A percentile compares a stretch with the other conserved stretches of the same genome.
phyloP scores from a whole-genome alignment of 1,140 invertebrate species.

The Mycetomoellerius zeteki region DNA sequence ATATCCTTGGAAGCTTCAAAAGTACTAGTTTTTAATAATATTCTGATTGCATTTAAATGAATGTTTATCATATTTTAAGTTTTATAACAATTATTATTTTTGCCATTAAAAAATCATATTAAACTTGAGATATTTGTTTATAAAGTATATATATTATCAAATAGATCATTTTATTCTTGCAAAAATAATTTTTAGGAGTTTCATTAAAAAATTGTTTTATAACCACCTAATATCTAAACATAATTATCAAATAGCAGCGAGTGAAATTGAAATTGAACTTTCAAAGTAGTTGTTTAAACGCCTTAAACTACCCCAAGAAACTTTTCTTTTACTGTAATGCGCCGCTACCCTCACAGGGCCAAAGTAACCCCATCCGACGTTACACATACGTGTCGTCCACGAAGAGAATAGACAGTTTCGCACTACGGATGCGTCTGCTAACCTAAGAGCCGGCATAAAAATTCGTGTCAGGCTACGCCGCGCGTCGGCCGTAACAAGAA shows the following conservation, averaged over 20 bases:
- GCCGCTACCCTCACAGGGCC: neutral
- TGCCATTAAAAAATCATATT: neutral
- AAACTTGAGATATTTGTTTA: neutral
- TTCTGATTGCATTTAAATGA: no score
- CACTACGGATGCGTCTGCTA: conserved; percentile 5
- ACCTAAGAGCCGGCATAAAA: conserved; percentile 68
- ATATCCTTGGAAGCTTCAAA: no score
- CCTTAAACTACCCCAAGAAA: neutral
- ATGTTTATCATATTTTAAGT: neutral
- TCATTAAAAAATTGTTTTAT: neutral
- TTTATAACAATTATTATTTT: neutral
- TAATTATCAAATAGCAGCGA: neutral
- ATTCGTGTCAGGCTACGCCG: conserved; percentile 72
- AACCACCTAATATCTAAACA: neutral
- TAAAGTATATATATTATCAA: neutral
- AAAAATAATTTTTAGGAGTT: neutral
- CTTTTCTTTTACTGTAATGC: conserved; percentile 5
- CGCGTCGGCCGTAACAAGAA: conserved; percentile 66
- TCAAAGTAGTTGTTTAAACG: neutral
- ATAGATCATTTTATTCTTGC: neutral
- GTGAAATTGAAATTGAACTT: conserved; percentile 14
- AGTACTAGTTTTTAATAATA: neutral
- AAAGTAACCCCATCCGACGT: conserved; percentile 16
- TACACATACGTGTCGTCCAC: neutral
- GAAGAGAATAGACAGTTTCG: conserved; percentile 34